These are phyloP conservation scores for Scartelaos histophorus DNA, from an alignment of 2,113 vertebrate genomes.

Conservation along the genomic window DNA sequence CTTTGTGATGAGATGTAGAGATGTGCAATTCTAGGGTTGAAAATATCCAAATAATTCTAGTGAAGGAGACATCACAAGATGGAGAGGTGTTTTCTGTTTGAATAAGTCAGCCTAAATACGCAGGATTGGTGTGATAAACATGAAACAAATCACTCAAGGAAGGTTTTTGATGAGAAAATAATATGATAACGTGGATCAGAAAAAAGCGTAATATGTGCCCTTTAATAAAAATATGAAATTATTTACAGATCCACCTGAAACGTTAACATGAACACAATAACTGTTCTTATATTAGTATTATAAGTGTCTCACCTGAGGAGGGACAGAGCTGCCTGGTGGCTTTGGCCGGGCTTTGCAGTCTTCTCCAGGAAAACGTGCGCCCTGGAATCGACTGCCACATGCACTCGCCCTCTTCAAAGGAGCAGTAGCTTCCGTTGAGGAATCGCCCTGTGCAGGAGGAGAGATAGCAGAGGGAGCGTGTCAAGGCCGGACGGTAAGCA, in stretches of 20 bases:
- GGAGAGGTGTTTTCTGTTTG: too few relatives aligned
- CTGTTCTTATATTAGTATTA: not conserved
- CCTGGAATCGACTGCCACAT: slow-evolving; percentile 78
- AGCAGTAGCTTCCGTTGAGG: slow-evolving; percentile 91
- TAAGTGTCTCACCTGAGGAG: slow-evolving; percentile 67
- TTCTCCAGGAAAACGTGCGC: slow-evolving; percentile 76
- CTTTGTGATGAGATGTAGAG: too few relatives aligned
- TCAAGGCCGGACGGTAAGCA: slow-evolving; percentile 31
- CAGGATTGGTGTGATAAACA: too few relatives aligned
- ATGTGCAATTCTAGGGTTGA: too few relatives aligned
- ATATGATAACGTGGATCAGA: too few relatives aligned
- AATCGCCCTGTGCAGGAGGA: slow-evolving; percentile 79
- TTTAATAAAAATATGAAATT: not conserved
- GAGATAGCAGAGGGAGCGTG: slow-evolving; percentile 47
- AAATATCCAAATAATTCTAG: too few relatives aligned
- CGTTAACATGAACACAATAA: too few relatives aligned
- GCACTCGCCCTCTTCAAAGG: slow-evolving; percentile 88
- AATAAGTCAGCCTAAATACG: too few relatives aligned
- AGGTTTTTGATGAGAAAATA: too few relatives aligned
- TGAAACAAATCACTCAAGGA: too few relatives aligned
- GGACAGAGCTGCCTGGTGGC: slow-evolving; percentile 66
- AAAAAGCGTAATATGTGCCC: too few relatives aligned
- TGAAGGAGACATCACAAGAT: too few relatives aligned
- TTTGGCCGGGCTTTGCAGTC: slow-evolving; percentile 71
- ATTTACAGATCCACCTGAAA: not conserved